These are phyloP conservation scores for Climacteris rufus DNA, from an alignment of 2,113 vertebrate species.

Conservation along the genomic window DNA sequence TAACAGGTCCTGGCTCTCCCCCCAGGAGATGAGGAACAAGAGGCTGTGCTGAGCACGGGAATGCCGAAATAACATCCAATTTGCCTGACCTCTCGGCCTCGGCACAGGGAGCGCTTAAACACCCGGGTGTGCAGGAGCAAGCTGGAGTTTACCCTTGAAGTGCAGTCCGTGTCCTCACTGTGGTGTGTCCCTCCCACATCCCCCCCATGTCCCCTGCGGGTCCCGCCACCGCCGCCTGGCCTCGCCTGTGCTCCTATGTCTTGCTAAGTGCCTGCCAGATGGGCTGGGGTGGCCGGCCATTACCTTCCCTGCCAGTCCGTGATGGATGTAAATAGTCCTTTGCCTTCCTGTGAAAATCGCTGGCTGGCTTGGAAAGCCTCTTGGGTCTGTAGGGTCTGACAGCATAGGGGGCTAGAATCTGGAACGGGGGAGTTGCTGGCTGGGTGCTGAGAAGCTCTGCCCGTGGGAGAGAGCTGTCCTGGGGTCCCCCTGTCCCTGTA, in stretches of 20 bases:
- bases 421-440: not conserved
- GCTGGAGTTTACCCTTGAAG: not conserved
- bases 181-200: not conserved
- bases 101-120: not conserved
- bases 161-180: not conserved
- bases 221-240: not conserved
- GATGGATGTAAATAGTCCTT: not conserved
- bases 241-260: not conserved
- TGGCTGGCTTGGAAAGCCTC: not conserved
- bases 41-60: not conserved
- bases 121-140: not conserved
- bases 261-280: slow-evolving; percentile 27
- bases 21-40: not conserved
- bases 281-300: not conserved
- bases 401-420: rapidly evolving
- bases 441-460: not conserved
- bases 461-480: not conserved
- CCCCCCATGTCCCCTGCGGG: not conserved
- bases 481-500: not conserved
- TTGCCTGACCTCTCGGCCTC: not conserved
- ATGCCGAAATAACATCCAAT: not conserved
- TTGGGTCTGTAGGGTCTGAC: not conserved
- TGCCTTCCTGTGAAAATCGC: not conserved
- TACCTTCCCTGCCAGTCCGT: not conserved
- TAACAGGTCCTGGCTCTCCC: not conserved